phyloP scores from a whole-genome alignment of 2,888 invertebrate genomes.

The Sympetrum striolatum region DNA sequence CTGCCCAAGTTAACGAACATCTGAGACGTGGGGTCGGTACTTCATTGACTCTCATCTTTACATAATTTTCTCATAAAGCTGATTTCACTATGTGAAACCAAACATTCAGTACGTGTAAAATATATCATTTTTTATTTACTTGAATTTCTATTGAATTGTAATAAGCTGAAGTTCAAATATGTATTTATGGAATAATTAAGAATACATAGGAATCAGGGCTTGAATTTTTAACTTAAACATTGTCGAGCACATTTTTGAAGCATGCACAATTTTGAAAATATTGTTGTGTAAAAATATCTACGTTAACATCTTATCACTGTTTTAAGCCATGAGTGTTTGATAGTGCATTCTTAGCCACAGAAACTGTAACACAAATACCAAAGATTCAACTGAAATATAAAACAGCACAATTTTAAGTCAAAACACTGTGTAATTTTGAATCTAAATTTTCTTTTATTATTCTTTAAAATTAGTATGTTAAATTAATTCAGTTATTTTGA shows the following conservation, averaged over 20 bases:
- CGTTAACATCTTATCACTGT: background rate
- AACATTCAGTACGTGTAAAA: constrained; percentile 16
- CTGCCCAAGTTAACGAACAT: background rate
- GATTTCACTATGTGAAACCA: constrained; percentile 36
- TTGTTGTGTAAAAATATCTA: background rate
- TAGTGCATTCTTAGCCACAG: background rate
- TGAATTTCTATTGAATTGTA: constrained; percentile 7
- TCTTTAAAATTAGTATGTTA: background rate
- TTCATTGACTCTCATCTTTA: background rate
- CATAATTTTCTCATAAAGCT: background rate
- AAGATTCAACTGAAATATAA: background rate
- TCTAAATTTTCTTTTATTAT: background rate
- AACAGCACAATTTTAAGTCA: background rate
- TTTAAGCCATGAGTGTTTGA: background rate
- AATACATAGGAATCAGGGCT: background rate
- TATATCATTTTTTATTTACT: constrained; percentile 27
- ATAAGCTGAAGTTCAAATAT: background rate
- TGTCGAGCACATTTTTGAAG: constrained; percentile 20
- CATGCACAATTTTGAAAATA: background rate
- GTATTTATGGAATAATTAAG: constrained; percentile 14
- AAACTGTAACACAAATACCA: background rate
- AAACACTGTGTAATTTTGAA: background rate
- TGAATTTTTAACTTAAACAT: background rate
- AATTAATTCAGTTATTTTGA: constrained; percentile 27
- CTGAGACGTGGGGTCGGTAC: background rate